Evolutionary conservation across 2,113 vertebrate species (phyloP), one percentile per base, ranked within the genome.

Genomic region (Fulmarus glacialis): DNA sequence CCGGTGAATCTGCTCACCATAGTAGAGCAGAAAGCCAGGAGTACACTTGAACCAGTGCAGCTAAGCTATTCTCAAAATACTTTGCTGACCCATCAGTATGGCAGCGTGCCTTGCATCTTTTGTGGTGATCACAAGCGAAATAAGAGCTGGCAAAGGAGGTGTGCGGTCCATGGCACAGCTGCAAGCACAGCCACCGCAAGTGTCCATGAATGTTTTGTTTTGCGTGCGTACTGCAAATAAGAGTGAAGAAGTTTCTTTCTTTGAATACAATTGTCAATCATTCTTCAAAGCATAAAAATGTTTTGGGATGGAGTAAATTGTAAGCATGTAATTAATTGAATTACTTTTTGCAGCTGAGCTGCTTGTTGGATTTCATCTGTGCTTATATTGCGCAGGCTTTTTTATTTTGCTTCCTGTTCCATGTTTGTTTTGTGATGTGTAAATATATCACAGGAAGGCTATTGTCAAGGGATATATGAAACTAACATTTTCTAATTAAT

Each of bases 171-270:
- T 24, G 77, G 59, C 75, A 62, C 12, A 8, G 19, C 68, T 11
- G 18, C 38, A 77, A 87, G 59, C 64, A n/a, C 68, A 88, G 18
- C 15, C 82, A 38, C 29, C 1, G 1, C 43, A 38, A 12, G 10
- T 5, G 14, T 29, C 30, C 4, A 0, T 12, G 10, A 64, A 64
- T 42, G 4, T 19, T 89, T 56, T 82, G 20, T 11, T 91, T 60
- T 73, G 21, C 2, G 2, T 71, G 45, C 5, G 30, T 29, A 38
- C 21, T 0, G 1, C 2, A 8, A 79, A 48, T 30, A 59, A 5
- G 40, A 73, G 15, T n/a, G n/a, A 56, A 29, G 48, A 89, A 52
- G 3, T 16, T 71, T 79, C n/a, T 55, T 70, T 73, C 64, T 90
- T 66, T 50, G 30, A 84, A 42, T 64, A 20, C 1, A 15, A 43